These are phyloP conservation scores for Drosophila mauritiana DNA, from an alignment of 1,140 invertebrate species.

Conservation along the genomic window DNA sequence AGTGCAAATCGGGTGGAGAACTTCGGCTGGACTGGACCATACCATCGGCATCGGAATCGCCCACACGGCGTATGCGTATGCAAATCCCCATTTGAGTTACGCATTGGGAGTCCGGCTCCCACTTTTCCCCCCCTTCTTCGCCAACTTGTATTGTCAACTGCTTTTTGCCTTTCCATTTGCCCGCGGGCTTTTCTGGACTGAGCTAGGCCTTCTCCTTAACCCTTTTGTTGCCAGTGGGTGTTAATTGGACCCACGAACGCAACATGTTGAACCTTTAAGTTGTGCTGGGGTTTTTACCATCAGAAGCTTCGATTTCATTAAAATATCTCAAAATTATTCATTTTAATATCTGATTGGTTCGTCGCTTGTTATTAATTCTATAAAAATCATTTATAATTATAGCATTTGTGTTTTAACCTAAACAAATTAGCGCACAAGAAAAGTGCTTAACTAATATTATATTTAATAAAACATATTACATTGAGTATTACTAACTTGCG, in stretches of 20 bases:
- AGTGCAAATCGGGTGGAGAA: conserved; percentile 14
- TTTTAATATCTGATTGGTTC: too few species aligned
- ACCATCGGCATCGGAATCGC: conserved; percentile 6
- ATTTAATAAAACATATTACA: neutral
- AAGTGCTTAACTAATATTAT: too few species aligned
- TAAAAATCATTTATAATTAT: too few species aligned
- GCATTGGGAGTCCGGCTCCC: conserved; percentile 31
- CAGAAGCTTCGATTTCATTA: too few species aligned
- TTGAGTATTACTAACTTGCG: neutral
- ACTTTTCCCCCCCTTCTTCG: neutral
- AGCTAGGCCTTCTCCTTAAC: conserved; percentile 22
- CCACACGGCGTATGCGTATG: conserved; percentile 57
- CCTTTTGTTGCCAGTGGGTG: neutral
- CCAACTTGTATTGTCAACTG: conserved; percentile 52
- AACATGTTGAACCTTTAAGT: too few species aligned
- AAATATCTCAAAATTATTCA: too few species aligned
- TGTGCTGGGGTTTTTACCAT: too few species aligned
- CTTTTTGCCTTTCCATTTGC: conserved; percentile 59
- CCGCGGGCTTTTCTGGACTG: conserved; percentile 27
- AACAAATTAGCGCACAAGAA: too few species aligned
- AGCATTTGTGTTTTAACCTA: too few species aligned
- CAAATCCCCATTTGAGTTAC: conserved; percentile 65
- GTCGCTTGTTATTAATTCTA: too few species aligned
- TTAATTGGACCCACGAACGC: neutral
- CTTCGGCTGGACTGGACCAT: conserved; percentile 2